A percentile compares a stretch with the other conserved stretches of the same genome.
phyloP scores from a whole-genome alignment of 2,888 invertebrate species.

The Flexamia atlantica region DNA sequence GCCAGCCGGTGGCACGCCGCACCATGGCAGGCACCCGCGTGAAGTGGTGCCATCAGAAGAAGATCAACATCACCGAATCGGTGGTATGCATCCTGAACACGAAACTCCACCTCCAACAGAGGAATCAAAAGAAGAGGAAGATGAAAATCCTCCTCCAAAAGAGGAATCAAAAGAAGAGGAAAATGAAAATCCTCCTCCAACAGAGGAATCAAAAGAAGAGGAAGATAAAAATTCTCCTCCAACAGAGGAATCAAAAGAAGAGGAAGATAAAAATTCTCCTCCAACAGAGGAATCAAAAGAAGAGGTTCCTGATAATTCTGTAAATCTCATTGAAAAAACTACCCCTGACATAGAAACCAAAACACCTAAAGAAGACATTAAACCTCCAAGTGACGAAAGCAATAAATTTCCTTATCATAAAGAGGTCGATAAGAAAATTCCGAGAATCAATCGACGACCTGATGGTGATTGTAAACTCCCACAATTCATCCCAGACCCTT shows the following conservation, averaged over 20 bases:
- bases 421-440: slow-evolving; percentile 5
- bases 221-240: not conserved
- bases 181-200: not conserved
- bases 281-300: too few species aligned
- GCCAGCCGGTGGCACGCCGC: not conserved
- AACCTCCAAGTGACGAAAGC: not conserved
- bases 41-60: too few species aligned
- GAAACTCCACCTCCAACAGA: not conserved
- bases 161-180: not conserved
- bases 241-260: not conserved
- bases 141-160: too few species aligned
- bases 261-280: not conserved
- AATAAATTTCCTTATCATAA: not conserved
- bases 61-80: too few species aligned
- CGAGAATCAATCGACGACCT: too few species aligned
- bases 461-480: not conserved
- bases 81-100: not conserved
- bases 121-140: not conserved
- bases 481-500: slow-evolving; percentile 25
- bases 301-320: too few species aligned
- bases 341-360: too few species aligned
- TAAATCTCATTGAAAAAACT: too few species aligned
- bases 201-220: not conserved
- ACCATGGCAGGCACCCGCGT: not conserved
- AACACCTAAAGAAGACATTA: not conserved